Conservation (phyloP, 2,113 vertebrate species). For the Heliornis fulica region DNA sequence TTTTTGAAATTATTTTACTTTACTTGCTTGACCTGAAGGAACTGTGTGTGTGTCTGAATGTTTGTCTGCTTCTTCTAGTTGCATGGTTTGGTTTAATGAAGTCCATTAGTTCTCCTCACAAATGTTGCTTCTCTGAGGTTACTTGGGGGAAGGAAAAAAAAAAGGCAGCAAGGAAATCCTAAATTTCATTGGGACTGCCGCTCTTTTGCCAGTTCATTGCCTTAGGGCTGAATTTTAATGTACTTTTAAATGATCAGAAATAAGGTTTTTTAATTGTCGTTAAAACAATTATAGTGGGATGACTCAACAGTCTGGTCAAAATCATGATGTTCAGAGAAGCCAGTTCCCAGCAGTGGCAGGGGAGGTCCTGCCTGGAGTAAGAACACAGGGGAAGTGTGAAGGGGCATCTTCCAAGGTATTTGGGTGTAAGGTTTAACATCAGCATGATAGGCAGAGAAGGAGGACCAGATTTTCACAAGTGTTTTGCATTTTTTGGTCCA, state of each 20-base stretch:
- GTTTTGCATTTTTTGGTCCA: not conserved
- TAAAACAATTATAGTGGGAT: not conserved
- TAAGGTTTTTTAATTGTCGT: not conserved
- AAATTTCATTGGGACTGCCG: not conserved
- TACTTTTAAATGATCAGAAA: slow-evolving; percentile 2
- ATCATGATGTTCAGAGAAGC: not conserved
- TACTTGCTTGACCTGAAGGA: not conserved
- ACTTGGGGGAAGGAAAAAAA: not conserved
- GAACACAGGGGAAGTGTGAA: not conserved
- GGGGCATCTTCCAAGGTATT: not conserved
- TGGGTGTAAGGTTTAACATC: not conserved
- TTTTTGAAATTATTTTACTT: not conserved
- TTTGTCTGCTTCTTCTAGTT: not conserved
- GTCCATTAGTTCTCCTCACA: not conserved
- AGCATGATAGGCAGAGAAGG: not conserved
- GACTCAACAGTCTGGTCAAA: not conserved
- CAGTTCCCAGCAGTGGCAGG: not conserved
- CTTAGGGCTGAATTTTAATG: not conserved
- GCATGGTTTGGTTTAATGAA: slow-evolving; percentile 33
- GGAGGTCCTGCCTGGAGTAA: not conserved
- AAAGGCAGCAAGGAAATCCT: not conserved
- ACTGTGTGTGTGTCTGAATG: not conserved
- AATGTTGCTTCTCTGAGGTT: not conserved
- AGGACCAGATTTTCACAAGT: not conserved
- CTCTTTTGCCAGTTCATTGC: not conserved